Evolutionary conservation across 2,888 invertebrate species (phyloP), one percentile per base, ranked within the genome.

Genomic region (Dynastes maya): DNA sequence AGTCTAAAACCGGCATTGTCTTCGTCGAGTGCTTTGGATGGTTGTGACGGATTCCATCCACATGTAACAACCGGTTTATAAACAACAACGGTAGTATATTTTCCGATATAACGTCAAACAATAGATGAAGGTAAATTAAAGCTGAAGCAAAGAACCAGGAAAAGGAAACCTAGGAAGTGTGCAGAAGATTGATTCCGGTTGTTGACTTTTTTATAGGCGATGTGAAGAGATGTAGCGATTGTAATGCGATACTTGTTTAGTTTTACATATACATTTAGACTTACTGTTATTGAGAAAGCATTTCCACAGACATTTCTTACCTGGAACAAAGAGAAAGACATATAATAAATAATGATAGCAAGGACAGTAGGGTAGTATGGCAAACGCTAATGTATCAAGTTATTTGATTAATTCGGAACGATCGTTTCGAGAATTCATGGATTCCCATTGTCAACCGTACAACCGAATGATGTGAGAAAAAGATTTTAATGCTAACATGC

Each of bases 21-120:
- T 61, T 61, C 22, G 61, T 72, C 8, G 72, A 72, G 72, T 72
- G 45, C 40, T 61, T 61, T 72, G 61, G 61, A 61, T 61, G 72
- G n/a, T n/a, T 58, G 72, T 72, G 72, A 72, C 58, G 40, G 72
- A 72, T 61, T 72, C 55, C 13, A 13, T 72, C 22, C 22, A 45
- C 27, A 37, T 72, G 40, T 61, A 68, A 72, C 53, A 53, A 53
- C 45, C 22, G 58, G 16, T 58, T 72, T 45, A 40, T 45, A 9
- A 11, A 72, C 58, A 61, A 61, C 37, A 27, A 45, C 16, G 58
- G 16, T 11, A 61, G 40, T 72, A 72, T 58, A 45, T 61, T 16
- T 58, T 72, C 61, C 45, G 11, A 40, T 32, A 61, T 16, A 5
- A 22, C 6, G 3, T n/a, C 45, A 37, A 45, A 72, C 72, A 72